Percentiles rank a stretch among this genome's conserved stretches.
These are phyloP conservation scores for Agrypnus murinus DNA, from an alignment of 2,888 invertebrate genomes.

Conservation along the genomic window DNA sequence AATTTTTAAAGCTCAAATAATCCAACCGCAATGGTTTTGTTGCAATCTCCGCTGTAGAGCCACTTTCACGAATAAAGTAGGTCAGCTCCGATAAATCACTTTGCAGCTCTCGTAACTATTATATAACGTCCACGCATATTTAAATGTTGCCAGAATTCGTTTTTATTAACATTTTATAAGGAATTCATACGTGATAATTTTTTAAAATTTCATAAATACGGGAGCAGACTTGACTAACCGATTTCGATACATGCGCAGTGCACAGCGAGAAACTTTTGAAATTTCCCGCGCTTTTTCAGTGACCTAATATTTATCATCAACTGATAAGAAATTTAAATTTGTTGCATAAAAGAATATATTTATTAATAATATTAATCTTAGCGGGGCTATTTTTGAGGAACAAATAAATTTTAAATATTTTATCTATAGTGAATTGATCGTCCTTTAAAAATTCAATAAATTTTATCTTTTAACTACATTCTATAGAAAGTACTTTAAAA, in stretches of 20 bases:
- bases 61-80: slow-evolving; percentile 66
- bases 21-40: slow-evolving; percentile 36
- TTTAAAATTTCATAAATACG: slow-evolving; percentile 18
- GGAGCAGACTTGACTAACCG: slow-evolving; percentile 34
- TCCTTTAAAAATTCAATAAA: no score
- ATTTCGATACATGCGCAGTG: slow-evolving; percentile 27
- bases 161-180: neutral
- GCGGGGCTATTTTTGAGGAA: no score
- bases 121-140: slow-evolving; percentile 60
- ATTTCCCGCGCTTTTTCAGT: slow-evolving; percentile 29
- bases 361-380: neutral
- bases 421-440: no score
- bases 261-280: slow-evolving; percentile 10
- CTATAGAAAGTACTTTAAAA: neutral
- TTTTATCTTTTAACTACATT: no score
- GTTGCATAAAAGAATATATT: neutral
- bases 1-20: slow-evolving; percentile 42
- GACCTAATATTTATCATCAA: neutral
- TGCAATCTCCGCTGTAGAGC: slow-evolving; percentile 39
- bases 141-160: slow-evolving; percentile 36
- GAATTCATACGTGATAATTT: neutral
- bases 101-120: slow-evolving; percentile 61
- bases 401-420: no score
- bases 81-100: slow-evolving; percentile 65
- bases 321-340: slow-evolving; percentile 21